Base-by-base conservation (phyloP, 2,888 invertebrate species). In the Eugnorisma glareosa region DNA sequence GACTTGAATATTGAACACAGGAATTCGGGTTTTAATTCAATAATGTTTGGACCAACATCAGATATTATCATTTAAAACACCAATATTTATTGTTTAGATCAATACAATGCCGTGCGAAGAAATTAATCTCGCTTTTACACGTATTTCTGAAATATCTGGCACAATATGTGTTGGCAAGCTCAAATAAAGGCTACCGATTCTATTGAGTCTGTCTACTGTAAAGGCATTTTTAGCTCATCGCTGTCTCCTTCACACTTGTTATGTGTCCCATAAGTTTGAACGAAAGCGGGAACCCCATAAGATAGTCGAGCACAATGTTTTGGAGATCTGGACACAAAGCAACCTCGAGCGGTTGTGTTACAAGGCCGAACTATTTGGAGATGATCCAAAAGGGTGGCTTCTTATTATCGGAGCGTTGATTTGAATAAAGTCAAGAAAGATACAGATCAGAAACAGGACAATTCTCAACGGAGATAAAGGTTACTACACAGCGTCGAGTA, bases 321-420 rank as follows among this genome's bases (percentile, higher is more conserved):
- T 75, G 73, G 59, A 67, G 78, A 67, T 75, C 70, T 82, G 81
- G 86, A 74, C 84, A 81, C 72, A 81, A 87, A 77, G 81, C 67
- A 70, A 77, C 84, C 86, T 81, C 79, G 79, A 76, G 35, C 72
- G 72, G 70, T 76, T 83, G 35, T 81, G 81, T 85, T 86, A 88
- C 90, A 91, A 92, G 89, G 90, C 87, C 88, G 84, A 79, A 81
- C 79, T 86, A 85, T 88, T 91, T 92, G 91, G 93, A 91, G 85
- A 86, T 83, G 85, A 83, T 90, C 92, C 91, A 91, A 90, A 87
- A 84, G 77, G 84, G 81, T 88, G 85, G 79, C 79, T 84, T 85
- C 80, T 81, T 89, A 83, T 83, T 84, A 82, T 85, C 73, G 70
- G 54, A 77, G 59, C 73, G 69, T 85, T 77, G 73, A 73, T 88